Percentiles rank a stretch among this genome's conserved stretches.
Evolutionary conservation across 2,888 invertebrate species (phyloP).

Genomic region (Melanargia galathea): DNA sequence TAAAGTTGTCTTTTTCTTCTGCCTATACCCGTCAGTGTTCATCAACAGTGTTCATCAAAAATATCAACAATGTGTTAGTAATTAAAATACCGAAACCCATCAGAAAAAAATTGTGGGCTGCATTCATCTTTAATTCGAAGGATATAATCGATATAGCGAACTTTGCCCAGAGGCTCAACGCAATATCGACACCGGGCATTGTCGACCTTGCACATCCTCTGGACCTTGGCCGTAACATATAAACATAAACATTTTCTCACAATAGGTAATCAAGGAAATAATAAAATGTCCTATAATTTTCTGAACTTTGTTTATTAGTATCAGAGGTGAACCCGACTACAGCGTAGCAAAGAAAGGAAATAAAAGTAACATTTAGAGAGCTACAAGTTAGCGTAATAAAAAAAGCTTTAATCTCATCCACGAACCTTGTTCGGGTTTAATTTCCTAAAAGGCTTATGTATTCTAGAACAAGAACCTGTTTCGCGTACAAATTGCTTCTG

Average conservation of each 20-base stretch:
- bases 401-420: not conserved
- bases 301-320: not conserved
- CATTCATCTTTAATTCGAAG: not conserved
- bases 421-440: not conserved
- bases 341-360: too few relatives aligned
- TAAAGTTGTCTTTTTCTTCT: too few relatives aligned
- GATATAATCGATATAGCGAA: not conserved
- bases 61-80: too few relatives aligned
- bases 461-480: not conserved
- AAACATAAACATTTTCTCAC: too few relatives aligned
- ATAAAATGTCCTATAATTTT: not conserved
- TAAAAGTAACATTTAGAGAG: not conserved
- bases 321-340: too few relatives aligned
- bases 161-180: not conserved
- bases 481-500: constrained; percentile 7
- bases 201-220: not conserved
- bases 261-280: too few relatives aligned
- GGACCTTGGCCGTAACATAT: not conserved
- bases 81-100: too few relatives aligned
- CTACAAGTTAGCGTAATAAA: not conserved
- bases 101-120: not conserved
- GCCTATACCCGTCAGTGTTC: too few relatives aligned
- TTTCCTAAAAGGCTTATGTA: constrained; percentile 6
- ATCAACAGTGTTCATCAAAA: too few relatives aligned
- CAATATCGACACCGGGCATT: not conserved